Conservation (phyloP, 2,888 invertebrate species). For the Oscheius sp. region DNA sequence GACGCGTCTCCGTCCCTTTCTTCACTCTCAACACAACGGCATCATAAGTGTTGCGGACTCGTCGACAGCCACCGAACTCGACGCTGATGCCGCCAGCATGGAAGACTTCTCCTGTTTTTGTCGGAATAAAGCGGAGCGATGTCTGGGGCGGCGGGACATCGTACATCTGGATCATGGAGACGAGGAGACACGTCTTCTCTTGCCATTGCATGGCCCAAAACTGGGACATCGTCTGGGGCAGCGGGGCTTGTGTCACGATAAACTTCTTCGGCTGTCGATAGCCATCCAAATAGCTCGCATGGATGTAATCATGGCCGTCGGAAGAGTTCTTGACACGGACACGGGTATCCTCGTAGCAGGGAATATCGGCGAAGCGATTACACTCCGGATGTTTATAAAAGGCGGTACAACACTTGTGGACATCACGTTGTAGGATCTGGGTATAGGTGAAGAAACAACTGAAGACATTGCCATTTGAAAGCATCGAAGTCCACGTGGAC, state of each 20-base stretch:
- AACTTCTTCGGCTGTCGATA: conserved; percentile 22
- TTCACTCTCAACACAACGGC: conserved; percentile 45
- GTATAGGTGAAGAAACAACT: neutral
- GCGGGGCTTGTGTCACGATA: too few species aligned
- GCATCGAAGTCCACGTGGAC: neutral
- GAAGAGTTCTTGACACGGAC: conserved; percentile 32
- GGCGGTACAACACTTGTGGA: neutral
- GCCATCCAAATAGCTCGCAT: conserved; percentile 62
- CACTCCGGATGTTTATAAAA: conserved; percentile 45
- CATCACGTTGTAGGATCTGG: conserved; percentile 9
- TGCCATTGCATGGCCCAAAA: too few species aligned
- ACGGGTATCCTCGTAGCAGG: conserved; percentile 55
- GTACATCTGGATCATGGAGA: conserved; percentile 46
- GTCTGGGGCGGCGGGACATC: conserved; percentile 30
- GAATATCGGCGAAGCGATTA: conserved; percentile 57
- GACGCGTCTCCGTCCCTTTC: neutral
- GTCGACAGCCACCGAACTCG: conserved; percentile 38
- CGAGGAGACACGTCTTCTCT: conserved; percentile 49
- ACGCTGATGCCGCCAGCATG: conserved; percentile 37
- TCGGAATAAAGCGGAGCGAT: conserved; percentile 44
- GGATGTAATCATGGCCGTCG: conserved; percentile 56
- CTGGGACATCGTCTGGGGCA: too few species aligned
- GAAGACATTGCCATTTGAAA: neutral
- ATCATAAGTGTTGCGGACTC: conserved; percentile 49
- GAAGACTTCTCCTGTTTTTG: conserved; percentile 34